Conservation (phyloP, 2,888 invertebrate genomes). For the Pseudanteris insignis region DNA sequence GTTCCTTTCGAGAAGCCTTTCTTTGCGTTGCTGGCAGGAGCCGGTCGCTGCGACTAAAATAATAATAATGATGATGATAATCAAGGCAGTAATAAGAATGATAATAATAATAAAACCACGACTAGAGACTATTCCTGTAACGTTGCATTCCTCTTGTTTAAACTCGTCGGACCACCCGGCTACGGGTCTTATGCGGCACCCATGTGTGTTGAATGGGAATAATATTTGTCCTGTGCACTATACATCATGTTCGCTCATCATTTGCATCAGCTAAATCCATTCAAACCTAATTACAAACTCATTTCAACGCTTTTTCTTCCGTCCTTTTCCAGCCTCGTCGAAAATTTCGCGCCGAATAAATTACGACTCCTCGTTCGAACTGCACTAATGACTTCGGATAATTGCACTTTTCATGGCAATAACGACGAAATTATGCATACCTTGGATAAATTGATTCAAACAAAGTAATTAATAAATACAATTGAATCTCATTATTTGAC, state of each 20-base stretch:
- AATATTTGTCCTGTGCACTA: constrained; percentile 50
- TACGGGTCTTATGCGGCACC: constrained; percentile 54
- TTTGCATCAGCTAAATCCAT: constrained; percentile 21
- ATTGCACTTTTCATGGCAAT: constrained; percentile 10
- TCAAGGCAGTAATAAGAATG: constrained; percentile 51
- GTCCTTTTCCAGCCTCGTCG: neutral
- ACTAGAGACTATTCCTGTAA: constrained; percentile 64
- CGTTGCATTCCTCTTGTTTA: constrained; percentile 64
- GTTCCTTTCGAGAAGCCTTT: constrained; percentile 35
- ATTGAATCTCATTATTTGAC: constrained; percentile 28
- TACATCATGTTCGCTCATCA: constrained; percentile 34
- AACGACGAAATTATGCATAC: constrained; percentile 30
- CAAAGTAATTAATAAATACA: constrained; percentile 30
- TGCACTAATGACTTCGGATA: constrained; percentile 13
- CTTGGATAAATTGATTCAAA: constrained; percentile 31
- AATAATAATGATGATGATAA: constrained; percentile 59
- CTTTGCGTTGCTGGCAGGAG: constrained; percentile 49
- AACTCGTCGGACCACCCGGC: constrained; percentile 65
- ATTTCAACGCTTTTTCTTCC: constrained; percentile 18
- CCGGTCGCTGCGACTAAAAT: too few relatives aligned
- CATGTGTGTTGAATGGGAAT: constrained; percentile 55
- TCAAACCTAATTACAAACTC: constrained; percentile 30
- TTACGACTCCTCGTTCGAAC: constrained; percentile 1
- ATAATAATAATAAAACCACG: constrained; percentile 57
- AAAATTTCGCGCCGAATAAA: constrained; percentile 9